Evolutionary conservation across 2,113 vertebrate genomes (phyloP).

Genomic region (Riparia riparia): DNA sequence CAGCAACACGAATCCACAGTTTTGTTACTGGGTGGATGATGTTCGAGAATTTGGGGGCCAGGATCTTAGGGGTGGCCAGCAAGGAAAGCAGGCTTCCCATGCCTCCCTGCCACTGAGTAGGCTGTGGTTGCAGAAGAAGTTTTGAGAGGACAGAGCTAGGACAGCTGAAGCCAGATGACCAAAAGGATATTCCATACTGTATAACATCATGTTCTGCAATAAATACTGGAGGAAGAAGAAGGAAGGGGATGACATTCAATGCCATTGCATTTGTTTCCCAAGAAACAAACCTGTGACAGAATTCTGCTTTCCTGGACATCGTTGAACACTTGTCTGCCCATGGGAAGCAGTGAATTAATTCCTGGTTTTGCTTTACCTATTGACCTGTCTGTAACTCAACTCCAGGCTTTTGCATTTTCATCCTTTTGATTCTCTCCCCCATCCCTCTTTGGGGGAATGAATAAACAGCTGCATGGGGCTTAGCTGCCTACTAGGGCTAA

Average conservation of each 20-base stretch:
- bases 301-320: neutral
- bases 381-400: neutral
- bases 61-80: neutral
- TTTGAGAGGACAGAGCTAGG: neutral
- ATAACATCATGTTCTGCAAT: neutral
- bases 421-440: neutral
- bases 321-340: neutral
- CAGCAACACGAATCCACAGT: neutral
- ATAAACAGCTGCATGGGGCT: neutral
- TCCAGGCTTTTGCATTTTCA: accelerated
- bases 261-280: accelerated
- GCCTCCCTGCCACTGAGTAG: neutral
- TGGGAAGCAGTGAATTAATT: neutral
- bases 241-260: accelerated
- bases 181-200: neutral
- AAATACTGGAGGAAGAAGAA: neutral
- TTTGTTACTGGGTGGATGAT: neutral
- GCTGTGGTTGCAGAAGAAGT: neutral
- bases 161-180: neutral
- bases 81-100: neutral
- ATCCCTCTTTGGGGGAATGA: neutral
- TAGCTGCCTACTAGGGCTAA: neutral
- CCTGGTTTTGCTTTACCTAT: neutral
- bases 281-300: accelerated
- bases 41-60: neutral